phyloP scores from a whole-genome alignment of 2,888 invertebrate genomes.

The Noctua fimbriata region DNA sequence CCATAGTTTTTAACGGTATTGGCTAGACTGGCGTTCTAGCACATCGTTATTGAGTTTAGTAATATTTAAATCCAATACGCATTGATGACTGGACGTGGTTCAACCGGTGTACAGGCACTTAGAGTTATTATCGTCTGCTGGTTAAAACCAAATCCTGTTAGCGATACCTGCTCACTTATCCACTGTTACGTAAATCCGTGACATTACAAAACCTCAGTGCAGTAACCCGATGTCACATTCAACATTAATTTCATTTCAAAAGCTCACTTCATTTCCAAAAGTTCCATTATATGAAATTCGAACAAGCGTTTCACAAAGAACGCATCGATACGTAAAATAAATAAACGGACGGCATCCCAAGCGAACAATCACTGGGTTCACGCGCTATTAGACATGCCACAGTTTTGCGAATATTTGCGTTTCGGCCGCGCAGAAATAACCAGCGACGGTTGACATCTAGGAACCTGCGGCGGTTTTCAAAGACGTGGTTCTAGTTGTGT shows the following conservation, averaged over 20 bases:
- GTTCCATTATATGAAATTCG: conserved; percentile 49
- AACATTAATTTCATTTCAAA: conserved; percentile 10
- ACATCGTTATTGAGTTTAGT: conserved; percentile 13
- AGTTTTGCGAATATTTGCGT: conserved; percentile 78
- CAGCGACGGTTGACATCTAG: conserved; percentile 65
- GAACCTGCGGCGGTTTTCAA: conserved; percentile 52
- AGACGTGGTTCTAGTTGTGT: conserved; percentile 67
- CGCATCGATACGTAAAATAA: conserved; percentile 75
- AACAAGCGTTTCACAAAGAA: conserved; percentile 63
- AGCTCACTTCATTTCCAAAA: conserved; percentile 36
- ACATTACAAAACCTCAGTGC: conserved; percentile 8
- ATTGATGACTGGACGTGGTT: conserved; percentile 31
- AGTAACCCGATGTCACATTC: conserved; percentile 8
- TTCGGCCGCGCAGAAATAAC: conserved; percentile 69
- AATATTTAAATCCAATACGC: conserved; percentile 28
- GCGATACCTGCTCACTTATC: conserved; percentile 22
- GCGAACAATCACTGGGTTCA: conserved; percentile 81
- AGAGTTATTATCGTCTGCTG: conserved; percentile 37
- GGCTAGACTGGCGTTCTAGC: neutral
- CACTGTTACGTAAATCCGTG: conserved; percentile 37
- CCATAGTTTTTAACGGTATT: conserved; percentile 34
- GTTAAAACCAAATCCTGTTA: conserved; percentile 40
- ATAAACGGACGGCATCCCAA: conserved; percentile 73
- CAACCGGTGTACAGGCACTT: conserved; percentile 38
- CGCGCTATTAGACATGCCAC: conserved; percentile 82